Conservation (phyloP, 2,113 vertebrate genomes). For the Corythoichthys intestinalis region DNA sequence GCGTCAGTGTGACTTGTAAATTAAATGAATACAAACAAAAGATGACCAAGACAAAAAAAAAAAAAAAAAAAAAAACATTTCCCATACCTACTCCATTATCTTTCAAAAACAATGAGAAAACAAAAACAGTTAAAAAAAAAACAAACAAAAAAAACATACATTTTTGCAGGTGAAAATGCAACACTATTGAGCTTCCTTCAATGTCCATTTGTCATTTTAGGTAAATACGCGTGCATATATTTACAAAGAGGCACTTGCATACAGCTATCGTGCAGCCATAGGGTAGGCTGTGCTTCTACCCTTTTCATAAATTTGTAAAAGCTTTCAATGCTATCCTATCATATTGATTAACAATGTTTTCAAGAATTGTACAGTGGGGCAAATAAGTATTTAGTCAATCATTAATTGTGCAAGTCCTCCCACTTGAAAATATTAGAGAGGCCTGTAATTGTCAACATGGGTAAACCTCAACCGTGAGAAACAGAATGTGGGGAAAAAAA, state of each 20-base stretch:
- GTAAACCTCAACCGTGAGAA: too few relatives aligned
- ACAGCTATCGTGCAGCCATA: slow-evolving; percentile 26
- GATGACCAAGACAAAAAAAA: not conserved
- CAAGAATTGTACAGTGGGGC: slow-evolving; percentile 21
- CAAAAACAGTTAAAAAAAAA: slow-evolving; percentile 38
- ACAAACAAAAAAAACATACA: not conserved
- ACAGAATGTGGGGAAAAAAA: too few relatives aligned
- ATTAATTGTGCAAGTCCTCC: too few relatives aligned
- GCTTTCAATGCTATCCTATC: slow-evolving; percentile 10
- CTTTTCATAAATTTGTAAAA: slow-evolving; percentile 29
- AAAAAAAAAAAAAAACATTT: slow-evolving; percentile 22
- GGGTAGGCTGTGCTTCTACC: slow-evolving; percentile 22
- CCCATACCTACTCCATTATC: slow-evolving; percentile 47
- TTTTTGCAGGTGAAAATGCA: slow-evolving; percentile 28
- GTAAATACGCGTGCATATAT: slow-evolving; percentile 57
- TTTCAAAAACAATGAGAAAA: slow-evolving; percentile 57
- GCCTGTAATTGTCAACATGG: too few relatives aligned
- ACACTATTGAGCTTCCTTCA: slow-evolving; percentile 15
- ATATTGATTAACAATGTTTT: slow-evolving; percentile 23
- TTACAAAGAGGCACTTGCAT: slow-evolving; percentile 45
- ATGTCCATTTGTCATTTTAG: slow-evolving; percentile 46
- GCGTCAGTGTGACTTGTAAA: slow-evolving; percentile 30
- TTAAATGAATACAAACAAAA: slow-evolving; percentile 31
- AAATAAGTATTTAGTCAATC: too few relatives aligned
- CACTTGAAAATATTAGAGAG: too few relatives aligned